phyloP scores from a whole-genome alignment of 2,888 invertebrate species.

The Gandaritis pyraliata region DNA sequence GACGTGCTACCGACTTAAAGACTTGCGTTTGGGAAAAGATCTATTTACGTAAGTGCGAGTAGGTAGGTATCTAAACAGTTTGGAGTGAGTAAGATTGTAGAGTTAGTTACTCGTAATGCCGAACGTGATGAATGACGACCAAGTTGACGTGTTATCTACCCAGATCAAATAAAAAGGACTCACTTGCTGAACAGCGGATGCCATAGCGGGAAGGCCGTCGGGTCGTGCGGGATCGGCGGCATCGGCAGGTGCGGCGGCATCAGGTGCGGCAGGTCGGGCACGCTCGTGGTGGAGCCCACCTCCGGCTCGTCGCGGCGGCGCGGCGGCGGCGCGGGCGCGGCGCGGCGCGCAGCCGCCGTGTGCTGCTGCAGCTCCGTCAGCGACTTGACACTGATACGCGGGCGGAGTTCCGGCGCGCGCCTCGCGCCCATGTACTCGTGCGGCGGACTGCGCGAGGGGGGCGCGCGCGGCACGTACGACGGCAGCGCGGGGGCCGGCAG shows the following conservation, averaged over 20 bases:
- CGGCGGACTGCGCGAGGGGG: constrained; percentile 68
- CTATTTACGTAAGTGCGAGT: not conserved
- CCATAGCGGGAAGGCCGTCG: constrained; percentile 89
- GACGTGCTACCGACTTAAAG: no score
- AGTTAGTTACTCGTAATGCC: no score
- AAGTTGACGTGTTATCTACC: no score
- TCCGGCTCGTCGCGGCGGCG: constrained; percentile 84
- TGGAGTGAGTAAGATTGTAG: no score
- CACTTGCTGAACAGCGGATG: constrained; percentile 95
- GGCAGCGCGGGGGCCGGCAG: constrained; percentile 68
- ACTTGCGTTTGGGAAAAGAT: no score
- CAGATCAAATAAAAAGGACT: constrained; percentile 60
- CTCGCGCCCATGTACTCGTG: constrained; percentile 57
- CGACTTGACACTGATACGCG: constrained; percentile 86
- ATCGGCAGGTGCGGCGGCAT: constrained; percentile 51
- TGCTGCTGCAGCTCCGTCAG: constrained; percentile 84
- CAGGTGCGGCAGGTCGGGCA: constrained; percentile 76
- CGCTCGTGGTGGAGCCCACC: constrained; percentile 87
- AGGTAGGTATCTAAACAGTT: not conserved
- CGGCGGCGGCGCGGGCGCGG: constrained; percentile 71
- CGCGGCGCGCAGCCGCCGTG: constrained; percentile 61
- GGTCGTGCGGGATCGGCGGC: constrained; percentile 69
- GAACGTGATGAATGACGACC: no score
- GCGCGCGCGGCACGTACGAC: constrained; percentile 73
- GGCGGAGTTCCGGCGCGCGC: constrained; percentile 74